Evolutionary conservation across 2,797 vertebrate species (phyloP).

Genomic region (Arctocebus calabarensis): DNA sequence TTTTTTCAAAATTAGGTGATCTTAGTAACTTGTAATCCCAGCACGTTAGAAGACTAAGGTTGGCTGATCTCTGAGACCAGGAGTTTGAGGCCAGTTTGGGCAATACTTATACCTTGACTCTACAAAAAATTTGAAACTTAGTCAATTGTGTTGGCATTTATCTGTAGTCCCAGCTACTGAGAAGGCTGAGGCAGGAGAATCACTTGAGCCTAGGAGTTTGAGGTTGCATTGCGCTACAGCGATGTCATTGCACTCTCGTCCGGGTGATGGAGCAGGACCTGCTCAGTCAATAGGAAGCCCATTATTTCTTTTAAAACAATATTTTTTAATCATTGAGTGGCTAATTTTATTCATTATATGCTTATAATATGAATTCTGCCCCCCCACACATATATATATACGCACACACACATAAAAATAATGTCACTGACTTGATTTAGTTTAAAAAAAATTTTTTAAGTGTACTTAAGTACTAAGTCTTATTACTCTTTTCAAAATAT

Average conservation of each 20-base stretch:
- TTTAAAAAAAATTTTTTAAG: constrained; percentile 18
- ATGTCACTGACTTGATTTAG: not conserved
- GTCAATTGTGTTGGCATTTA: not conserved
- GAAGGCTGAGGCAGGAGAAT: not conserved
- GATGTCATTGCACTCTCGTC: not conserved
- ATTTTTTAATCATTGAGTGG: not conserved
- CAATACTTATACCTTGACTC: not conserved
- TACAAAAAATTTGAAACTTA: not conserved
- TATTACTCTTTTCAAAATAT: not conserved
- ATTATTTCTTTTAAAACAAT: constrained; percentile 15
- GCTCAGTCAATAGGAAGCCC: not conserved
- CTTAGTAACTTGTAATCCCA: not conserved
- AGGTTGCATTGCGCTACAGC: not conserved
- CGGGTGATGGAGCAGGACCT: not conserved
- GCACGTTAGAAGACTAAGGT: not conserved
- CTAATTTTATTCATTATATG: constrained; percentile 15
- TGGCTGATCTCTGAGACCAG: not conserved
- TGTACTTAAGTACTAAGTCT: constrained; percentile 37
- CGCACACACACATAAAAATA: not conserved
- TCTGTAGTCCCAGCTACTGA: not conserved
- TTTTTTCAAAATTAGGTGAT: not conserved
- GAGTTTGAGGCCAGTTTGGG: not conserved
- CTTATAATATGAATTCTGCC: not conserved
- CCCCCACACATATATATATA: not conserved
- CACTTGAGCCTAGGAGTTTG: not conserved